Percentiles rank a stretch among this genome's conserved stretches.
These are phyloP conservation scores for Meriones unguiculatus DNA, from an alignment of 2,113 vertebrate genomes.

Conservation along the genomic window DNA sequence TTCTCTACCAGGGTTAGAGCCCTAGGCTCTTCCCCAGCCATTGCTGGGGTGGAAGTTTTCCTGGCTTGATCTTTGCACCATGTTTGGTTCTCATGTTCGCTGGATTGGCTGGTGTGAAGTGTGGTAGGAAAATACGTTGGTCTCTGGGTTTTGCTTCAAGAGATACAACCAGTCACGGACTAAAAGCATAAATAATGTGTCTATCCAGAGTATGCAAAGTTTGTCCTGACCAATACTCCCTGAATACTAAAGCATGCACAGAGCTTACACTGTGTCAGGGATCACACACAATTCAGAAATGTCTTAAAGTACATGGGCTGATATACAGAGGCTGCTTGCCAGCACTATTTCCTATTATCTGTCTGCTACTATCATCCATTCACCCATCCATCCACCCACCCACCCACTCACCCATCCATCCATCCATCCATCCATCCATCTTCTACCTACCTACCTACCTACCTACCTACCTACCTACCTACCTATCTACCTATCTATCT, in stretches of 20 bases:
- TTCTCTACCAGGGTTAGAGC: neutral
- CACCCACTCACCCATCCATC: neutral
- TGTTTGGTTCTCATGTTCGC: neutral
- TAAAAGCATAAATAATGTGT: neutral
- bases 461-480: neutral
- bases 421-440: too few relatives aligned
- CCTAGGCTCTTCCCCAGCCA: neutral
- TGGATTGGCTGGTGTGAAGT: neutral
- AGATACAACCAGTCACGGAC: neutral
- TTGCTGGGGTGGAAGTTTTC: neutral
- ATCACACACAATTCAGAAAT: neutral
- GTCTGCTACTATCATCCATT: neutral
- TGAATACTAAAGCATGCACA: neutral
- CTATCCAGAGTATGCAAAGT: neutral
- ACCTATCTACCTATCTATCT: neutral
- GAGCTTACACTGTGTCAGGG: neutral
- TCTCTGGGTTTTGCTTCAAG: neutral
- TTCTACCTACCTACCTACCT: neutral
- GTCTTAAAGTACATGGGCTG: neutral
- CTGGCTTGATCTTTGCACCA: neutral
- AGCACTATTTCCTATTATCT: neutral
- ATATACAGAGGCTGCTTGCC: neutral
- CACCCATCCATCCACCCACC: neutral
- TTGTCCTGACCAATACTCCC: neutral
- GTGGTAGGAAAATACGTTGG: neutral